Evolutionary conservation across 2,797 vertebrate species (phyloP).

Genomic region (Enteromius afrohamiltoni): DNA sequence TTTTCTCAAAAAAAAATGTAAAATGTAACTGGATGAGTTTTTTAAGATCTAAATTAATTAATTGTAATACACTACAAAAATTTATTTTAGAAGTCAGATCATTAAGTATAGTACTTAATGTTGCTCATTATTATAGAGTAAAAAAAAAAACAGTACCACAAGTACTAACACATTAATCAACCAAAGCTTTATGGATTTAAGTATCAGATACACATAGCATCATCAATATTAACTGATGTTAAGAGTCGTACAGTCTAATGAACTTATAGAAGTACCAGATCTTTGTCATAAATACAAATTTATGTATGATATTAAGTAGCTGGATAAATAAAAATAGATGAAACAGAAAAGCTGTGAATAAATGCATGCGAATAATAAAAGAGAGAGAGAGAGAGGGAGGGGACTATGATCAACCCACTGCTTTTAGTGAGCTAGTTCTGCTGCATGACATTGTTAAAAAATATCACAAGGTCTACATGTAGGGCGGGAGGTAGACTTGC

Average conservation of each 20-base stretch:
- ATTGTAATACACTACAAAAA: not conserved
- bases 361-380: not conserved
- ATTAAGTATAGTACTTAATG: not conserved
- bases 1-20: slow-evolving; percentile 2
- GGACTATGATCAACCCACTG: slow-evolving; percentile 40
- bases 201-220: not conserved
- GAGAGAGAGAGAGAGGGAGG: slow-evolving; percentile 7
- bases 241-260: not conserved
- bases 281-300: slow-evolving; percentile 1
- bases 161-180: not conserved
- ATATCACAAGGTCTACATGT: slow-evolving; percentile 49
- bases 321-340: slow-evolving; percentile 22
- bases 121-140: not conserved
- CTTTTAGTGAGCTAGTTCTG: slow-evolving; percentile 41
- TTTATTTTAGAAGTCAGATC: not conserved
- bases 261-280: not conserved
- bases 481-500: slow-evolving; percentile 65
- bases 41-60: not conserved
- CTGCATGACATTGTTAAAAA: slow-evolving; percentile 52
- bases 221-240: not conserved
- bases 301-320: slow-evolving; percentile 28
- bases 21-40: not conserved
- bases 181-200: not conserved
- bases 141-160: not conserved
- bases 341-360: slow-evolving; percentile 41